Conservation (phyloP, 2,113 vertebrate genomes). For the Zingel zingel region DNA sequence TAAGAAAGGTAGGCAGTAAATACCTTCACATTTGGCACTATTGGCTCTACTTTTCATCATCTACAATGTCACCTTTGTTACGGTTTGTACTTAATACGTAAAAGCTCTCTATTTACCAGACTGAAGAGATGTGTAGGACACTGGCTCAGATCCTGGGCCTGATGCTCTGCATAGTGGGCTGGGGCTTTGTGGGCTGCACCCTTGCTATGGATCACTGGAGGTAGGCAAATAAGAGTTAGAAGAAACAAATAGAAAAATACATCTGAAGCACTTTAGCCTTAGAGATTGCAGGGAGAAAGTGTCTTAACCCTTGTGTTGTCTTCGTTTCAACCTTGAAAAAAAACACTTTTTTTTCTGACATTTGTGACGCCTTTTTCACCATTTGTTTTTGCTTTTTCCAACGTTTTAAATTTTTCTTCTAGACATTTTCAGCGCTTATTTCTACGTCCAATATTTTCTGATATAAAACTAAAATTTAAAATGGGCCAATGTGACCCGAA, state of each 20-base stretch:
- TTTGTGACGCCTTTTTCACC: too few relatives aligned
- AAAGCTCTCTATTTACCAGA: background rate
- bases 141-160: conserved; percentile 86
- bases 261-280: too few relatives aligned
- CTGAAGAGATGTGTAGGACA: conserved; percentile 45
- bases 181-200: conserved; percentile 88
- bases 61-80: background rate
- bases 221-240: conserved; percentile 26
- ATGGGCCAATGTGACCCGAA: too few relatives aligned
- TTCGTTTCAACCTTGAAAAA: too few relatives aligned
- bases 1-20: background rate
- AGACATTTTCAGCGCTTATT: too few relatives aligned
- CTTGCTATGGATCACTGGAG: conserved; percentile 92
- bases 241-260: background rate
- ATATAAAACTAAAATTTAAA: too few relatives aligned
- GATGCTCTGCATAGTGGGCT: conserved; percentile 84
- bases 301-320: too few relatives aligned
- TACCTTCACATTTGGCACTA: background rate
- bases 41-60: background rate
- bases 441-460: too few relatives aligned
- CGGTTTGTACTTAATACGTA: background rate
- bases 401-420: too few relatives aligned
- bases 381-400: too few relatives aligned
- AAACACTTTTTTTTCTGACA: too few relatives aligned
- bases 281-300: background rate